A percentile compares a stretch with the other conserved stretches of the same genome.
Evolutionary conservation across 2,888 invertebrate genomes (phyloP).

Genomic region (Muschampia staudingeri): DNA sequence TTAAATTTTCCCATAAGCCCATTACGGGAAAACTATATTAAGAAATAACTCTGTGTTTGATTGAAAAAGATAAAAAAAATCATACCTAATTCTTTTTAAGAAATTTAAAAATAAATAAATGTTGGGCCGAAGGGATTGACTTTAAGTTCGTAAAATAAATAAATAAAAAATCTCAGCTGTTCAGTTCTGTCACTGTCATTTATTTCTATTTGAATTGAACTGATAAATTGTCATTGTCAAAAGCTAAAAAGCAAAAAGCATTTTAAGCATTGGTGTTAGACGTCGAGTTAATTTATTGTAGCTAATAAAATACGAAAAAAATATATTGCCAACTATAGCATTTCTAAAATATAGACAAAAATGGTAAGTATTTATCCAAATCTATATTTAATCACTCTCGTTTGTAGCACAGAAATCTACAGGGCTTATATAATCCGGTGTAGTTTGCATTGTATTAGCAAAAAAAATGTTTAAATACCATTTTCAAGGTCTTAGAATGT

Average conservation of each 20-base stretch:
- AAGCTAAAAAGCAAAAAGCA: too few species aligned
- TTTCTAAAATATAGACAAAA: background rate
- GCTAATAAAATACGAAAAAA: background rate
- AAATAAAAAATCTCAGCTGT: too few species aligned
- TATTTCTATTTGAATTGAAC: too few species aligned
- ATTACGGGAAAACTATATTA: too few species aligned
- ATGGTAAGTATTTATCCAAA: slow-evolving; percentile 30
- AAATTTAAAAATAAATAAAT: too few species aligned
- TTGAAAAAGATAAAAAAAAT: too few species aligned
- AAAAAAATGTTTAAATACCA: slow-evolving; percentile 47
- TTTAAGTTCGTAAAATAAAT: too few species aligned
- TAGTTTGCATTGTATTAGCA: slow-evolving; percentile 34
- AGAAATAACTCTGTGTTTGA: too few species aligned
- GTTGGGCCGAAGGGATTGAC: too few species aligned
- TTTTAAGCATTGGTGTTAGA: background rate
- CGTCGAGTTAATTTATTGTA: background rate
- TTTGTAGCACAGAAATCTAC: background rate
- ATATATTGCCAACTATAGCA: background rate
- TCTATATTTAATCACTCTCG: background rate
- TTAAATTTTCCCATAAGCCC: too few species aligned
- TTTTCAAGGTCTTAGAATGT: slow-evolving; percentile 70
- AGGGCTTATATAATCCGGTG: slow-evolving; percentile 68
- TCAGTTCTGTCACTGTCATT: background rate
- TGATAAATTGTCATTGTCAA: background rate
- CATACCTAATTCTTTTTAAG: too few species aligned